A percentile compares a stretch with the other conserved stretches of the same genome.
These are phyloP conservation scores for Canis aureus DNA, from an alignment of 2,113 vertebrate genomes.

Conservation along the genomic window DNA sequence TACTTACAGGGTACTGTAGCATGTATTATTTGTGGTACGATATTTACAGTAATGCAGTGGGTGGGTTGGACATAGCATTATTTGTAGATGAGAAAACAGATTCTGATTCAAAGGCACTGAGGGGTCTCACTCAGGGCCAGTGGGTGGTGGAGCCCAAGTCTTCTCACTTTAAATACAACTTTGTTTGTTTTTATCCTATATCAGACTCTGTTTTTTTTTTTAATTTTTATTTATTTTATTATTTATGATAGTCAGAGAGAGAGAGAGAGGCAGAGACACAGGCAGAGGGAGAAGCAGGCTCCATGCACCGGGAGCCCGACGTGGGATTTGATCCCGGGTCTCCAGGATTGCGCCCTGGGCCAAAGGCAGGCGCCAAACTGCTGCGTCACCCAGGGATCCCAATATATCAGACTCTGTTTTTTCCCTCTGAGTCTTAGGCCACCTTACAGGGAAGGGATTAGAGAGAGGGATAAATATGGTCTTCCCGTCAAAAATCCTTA, in stretches of 20 bases:
- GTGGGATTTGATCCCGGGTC: too few species aligned
- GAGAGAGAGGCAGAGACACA: too few species aligned
- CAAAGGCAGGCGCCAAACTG: too few species aligned
- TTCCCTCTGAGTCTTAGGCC: neutral
- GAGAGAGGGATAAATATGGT: neutral
- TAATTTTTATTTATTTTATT: too few species aligned
- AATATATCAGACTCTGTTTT: neutral
- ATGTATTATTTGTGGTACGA: neutral
- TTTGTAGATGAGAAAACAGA: conserved; percentile 60
- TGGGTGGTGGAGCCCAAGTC: neutral
- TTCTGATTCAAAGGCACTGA: neutral
- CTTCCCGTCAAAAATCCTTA: neutral
- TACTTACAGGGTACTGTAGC: neutral
- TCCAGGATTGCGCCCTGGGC: too few species aligned
- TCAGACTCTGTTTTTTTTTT: neutral
- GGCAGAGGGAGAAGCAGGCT: too few species aligned
- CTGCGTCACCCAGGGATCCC: too few species aligned
- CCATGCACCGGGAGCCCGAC: too few species aligned
- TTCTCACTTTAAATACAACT: conserved; percentile 16
- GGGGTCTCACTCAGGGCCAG: neutral
- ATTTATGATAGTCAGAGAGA: too few species aligned
- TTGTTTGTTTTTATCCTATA: neutral
- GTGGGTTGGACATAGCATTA: neutral
- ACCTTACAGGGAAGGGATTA: neutral
- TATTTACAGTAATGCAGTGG: neutral